Conservation (phyloP, 2,797 vertebrate genomes). For the Hoplostethus mediterraneus region DNA sequence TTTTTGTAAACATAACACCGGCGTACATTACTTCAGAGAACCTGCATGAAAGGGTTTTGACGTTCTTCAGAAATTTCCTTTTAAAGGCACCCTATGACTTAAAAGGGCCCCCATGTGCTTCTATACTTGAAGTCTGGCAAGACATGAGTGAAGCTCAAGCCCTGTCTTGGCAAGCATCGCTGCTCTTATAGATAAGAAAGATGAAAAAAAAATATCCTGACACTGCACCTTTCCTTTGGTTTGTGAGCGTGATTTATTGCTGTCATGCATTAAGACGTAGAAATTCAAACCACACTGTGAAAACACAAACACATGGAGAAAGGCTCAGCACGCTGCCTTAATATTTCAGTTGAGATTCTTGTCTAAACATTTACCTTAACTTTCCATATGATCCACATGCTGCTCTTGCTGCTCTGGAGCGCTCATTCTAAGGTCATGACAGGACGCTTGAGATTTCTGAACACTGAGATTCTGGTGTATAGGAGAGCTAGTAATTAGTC, state of each 20-base stretch:
- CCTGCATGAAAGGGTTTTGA: slow-evolving; percentile 36
- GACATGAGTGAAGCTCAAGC: slow-evolving; percentile 66
- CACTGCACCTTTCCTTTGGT: slow-evolving; percentile 56
- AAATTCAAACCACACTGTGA: slow-evolving; percentile 63
- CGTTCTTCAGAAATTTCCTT: slow-evolving; percentile 32
- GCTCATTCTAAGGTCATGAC: slow-evolving; percentile 21
- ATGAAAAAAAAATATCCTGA: slow-evolving; percentile 64
- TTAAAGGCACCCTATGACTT: slow-evolving; percentile 47
- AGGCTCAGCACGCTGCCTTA: slow-evolving; percentile 34
- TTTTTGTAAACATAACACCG: slow-evolving; percentile 20
- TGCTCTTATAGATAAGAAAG: slow-evolving; percentile 57
- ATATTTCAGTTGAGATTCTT: slow-evolving; percentile 11
- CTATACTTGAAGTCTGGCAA: slow-evolving; percentile 68
- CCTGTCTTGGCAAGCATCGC: slow-evolving; percentile 56
- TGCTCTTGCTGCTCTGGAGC: slow-evolving; percentile 11
- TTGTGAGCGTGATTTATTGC: slow-evolving; percentile 63
- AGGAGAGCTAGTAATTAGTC: slow-evolving; percentile 11
- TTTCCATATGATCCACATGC: slow-evolving; percentile 12
- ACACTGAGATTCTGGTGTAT: slow-evolving; percentile 1
- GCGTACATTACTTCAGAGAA: slow-evolving; percentile 6
- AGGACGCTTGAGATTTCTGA: slow-evolving; percentile 6
- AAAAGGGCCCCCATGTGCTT: slow-evolving; percentile 46
- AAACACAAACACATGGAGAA: slow-evolving; percentile 45
- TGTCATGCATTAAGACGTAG: slow-evolving; percentile 46
- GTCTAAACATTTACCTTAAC: slow-evolving; percentile 34